These are phyloP conservation scores for Arge pagana DNA, from an alignment of 2,888 invertebrate genomes.

Conservation along the genomic window DNA sequence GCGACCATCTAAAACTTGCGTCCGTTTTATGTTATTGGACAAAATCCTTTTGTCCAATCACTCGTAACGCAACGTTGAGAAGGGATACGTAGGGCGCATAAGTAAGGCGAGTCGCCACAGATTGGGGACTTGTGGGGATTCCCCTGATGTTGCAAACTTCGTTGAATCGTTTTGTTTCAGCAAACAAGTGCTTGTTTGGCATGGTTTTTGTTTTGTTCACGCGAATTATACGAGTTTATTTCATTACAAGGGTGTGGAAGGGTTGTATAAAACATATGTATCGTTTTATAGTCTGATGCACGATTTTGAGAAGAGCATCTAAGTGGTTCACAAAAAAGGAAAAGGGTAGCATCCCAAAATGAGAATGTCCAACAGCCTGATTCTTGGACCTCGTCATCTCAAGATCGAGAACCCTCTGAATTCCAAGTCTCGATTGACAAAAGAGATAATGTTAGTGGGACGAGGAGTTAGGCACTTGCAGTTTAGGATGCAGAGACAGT, in stretches of 20 bases:
- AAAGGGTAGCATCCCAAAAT: constrained; percentile 17
- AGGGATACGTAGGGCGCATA: no score
- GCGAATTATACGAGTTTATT: no score
- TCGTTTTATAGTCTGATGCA: background rate
- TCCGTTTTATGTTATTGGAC: no score
- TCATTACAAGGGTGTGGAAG: no score
- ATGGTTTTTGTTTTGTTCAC: no score
- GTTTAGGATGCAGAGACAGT: constrained; percentile 6
- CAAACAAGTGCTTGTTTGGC: background rate
- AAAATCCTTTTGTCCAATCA: no score
- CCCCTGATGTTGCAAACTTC: background rate
- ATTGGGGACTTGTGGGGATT: background rate
- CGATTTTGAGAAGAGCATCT: background rate
- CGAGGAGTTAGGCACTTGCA: background rate
- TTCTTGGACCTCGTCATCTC: constrained; percentile 17
- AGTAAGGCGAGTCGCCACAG: background rate
- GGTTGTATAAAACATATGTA: no score
- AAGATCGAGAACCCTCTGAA: constrained; percentile 23
- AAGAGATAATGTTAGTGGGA: background rate
- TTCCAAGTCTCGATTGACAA: background rate
- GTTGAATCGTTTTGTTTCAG: background rate
- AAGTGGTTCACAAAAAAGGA: constrained; percentile 5
- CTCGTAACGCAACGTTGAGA: no score
- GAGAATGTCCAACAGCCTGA: constrained; percentile 21
- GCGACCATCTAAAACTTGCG: no score